Base-by-base conservation (phyloP, 1,140 invertebrate genomes). In the Zaprionus taronus region DNA sequence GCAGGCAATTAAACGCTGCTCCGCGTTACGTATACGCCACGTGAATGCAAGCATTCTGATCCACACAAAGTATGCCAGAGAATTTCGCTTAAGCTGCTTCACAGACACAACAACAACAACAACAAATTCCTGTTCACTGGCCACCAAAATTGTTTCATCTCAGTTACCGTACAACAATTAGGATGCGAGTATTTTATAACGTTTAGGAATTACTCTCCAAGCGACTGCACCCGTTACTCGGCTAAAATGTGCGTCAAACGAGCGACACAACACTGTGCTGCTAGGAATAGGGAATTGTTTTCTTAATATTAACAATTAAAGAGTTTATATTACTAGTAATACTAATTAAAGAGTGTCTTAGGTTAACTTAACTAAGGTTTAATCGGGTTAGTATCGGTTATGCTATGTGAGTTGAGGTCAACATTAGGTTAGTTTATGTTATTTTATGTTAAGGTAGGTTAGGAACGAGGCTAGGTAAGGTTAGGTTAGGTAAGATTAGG, bases 171-270 rank as follows among this genome's bases (percentile, higher is more conserved):
- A 38, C 31, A 44, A 55, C 60, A 71, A 64, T 71, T 71, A 64
- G 53, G 60, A 17, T 62, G 17, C 63, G 34, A 68, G 64, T 63
- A 68, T 68, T 67, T 73, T 68, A 73, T 55, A 68, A 67, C 71
- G 47, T 24, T 71, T 24, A 71, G 60, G 38, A 56, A 64, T 71
- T 64, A 64, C 60, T 55, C 28, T 69, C 49, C 58, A 57, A 49
- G 55, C 58, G 57, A 57, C 36, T 74, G 63, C 58, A 70, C 31
- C 58, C 28, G 44, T 24, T 63, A 62, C 51, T 75, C 26, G 56
- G 24, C 55, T 53, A 17, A 53, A 51, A 41, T 41, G 31, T 70
- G 51, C 53, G 41, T 36, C 20, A 31, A 34, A 22, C 15, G 24
- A n/a, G 5, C n/a, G 6, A 15, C 24, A 28, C 17, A 20, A 67